Percentiles rank a stretch among this genome's conserved stretches.
Evolutionary conservation across 2,797 vertebrate genomes (phyloP).

Genomic region (Paguma larvata): DNA sequence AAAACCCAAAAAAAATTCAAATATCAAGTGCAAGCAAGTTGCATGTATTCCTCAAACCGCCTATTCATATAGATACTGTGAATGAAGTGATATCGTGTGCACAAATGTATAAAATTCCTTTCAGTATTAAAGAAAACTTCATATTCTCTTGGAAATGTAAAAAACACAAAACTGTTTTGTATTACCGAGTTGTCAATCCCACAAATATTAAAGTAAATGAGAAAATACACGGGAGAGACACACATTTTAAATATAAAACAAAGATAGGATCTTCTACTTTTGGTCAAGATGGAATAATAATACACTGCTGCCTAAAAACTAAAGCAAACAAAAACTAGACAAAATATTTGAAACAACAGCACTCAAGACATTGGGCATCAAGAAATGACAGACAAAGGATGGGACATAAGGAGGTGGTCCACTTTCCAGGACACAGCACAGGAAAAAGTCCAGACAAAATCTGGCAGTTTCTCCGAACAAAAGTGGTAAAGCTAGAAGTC

Average conservation of each 20-base stretch:
- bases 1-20: neutral
- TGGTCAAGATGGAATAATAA: neutral
- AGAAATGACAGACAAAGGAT: neutral
- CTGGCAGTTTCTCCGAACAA: neutral
- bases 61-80: neutral
- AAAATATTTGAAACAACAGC: neutral
- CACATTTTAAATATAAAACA: neutral
- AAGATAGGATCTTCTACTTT: neutral
- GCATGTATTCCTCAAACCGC: neutral
- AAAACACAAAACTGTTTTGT: neutral
- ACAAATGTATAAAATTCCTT: neutral
- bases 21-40: neutral
- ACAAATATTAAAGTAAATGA: neutral
- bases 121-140: neutral
- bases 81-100: neutral
- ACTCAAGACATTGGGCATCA: neutral
- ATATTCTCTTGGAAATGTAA: neutral
- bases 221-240: neutral
- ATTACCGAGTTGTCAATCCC: neutral
- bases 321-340: neutral
- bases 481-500: neutral
- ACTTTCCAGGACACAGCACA: neutral
- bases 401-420: neutral
- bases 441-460: neutral
- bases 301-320: neutral